Conservation (phyloP, 2,113 vertebrate species). For the Callionymus lyra region DNA sequence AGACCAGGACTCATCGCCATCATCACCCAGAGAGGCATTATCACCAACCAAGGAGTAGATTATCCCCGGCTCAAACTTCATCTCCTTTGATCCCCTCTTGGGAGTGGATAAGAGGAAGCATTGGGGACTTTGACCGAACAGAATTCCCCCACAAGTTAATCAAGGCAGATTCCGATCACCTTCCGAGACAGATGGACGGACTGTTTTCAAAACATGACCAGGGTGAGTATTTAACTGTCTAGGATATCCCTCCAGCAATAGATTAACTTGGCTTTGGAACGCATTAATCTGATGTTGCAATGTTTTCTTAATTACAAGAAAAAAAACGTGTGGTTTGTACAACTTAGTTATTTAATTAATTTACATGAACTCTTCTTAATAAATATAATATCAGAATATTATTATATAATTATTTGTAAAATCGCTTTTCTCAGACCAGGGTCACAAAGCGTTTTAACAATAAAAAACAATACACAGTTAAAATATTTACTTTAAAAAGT, state of each 20-base stretch:
- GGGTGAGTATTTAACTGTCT: slow-evolving; percentile 8
- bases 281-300: no score
- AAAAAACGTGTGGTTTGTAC: no score
- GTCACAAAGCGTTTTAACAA: no score
- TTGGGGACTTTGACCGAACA: slow-evolving; percentile 28
- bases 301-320: no score
- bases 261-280: neutral
- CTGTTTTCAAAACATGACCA: slow-evolving; percentile 37
- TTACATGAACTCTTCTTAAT: no score
- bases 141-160: slow-evolving; percentile 60
- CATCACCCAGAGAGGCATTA: slow-evolving; percentile 56
- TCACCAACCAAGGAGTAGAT: slow-evolving; percentile 65
- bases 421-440: no score
- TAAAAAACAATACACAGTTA: no score
- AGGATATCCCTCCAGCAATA: slow-evolving; percentile 17
- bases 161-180: slow-evolving; percentile 60
- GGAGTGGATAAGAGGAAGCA: slow-evolving; percentile 45
- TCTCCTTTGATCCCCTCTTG: slow-evolving; percentile 51
- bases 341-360: no score
- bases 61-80: slow-evolving; percentile 60
- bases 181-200: slow-evolving; percentile 63
- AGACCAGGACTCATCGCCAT: slow-evolving; percentile 32
- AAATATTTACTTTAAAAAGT: no score
- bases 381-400: no score
- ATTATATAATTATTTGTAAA: no score